Percentiles rank a stretch among this genome's conserved stretches.
Evolutionary conservation across 1,140 invertebrate species (phyloP).

Genomic region (Thereuonema tuberculata): DNA sequence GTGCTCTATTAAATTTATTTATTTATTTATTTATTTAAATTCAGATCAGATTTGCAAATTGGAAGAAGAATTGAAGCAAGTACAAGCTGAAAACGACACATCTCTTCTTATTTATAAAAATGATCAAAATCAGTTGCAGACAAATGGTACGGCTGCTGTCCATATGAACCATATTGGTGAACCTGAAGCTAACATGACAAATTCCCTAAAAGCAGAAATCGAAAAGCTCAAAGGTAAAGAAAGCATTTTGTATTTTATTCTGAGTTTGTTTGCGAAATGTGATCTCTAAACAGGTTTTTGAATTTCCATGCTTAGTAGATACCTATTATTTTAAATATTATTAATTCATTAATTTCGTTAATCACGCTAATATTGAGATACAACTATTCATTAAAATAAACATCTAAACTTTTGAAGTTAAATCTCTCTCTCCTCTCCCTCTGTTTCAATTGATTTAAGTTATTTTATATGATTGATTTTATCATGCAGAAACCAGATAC

Average conservation of each 20-base stretch:
- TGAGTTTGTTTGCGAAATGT: conserved; percentile 11
- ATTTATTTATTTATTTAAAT: too few relatives aligned
- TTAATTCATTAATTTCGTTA: too few relatives aligned
- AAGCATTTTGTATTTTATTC: conserved; percentile 3
- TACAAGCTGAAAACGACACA: conserved; percentile 13
- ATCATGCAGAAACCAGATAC: too few relatives aligned
- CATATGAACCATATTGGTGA: background rate
- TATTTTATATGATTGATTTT: too few relatives aligned
- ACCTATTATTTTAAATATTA: too few relatives aligned
- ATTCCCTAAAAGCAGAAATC: conserved; percentile 17
- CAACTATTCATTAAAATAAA: too few relatives aligned
- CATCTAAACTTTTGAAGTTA: too few relatives aligned
- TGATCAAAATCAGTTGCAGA: conserved; percentile 7
- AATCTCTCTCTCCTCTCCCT: too few relatives aligned
- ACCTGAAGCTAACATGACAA: conserved; percentile 1
- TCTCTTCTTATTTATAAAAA: conserved; percentile 5
- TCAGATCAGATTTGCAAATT: conserved; percentile 13
- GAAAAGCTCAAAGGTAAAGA: conserved; percentile 20
- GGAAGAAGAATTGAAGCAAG: conserved; percentile 14
- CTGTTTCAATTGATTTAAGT: too few relatives aligned
- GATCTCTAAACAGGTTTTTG: background rate
- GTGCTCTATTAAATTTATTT: too few relatives aligned
- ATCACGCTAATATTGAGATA: too few relatives aligned
- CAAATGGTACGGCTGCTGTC: background rate
- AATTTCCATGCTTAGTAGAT: background rate